Evolutionary conservation across 2,113 vertebrate species (phyloP), one percentile per base, ranked within the genome.

Genomic region (Sander vitreus): DNA sequence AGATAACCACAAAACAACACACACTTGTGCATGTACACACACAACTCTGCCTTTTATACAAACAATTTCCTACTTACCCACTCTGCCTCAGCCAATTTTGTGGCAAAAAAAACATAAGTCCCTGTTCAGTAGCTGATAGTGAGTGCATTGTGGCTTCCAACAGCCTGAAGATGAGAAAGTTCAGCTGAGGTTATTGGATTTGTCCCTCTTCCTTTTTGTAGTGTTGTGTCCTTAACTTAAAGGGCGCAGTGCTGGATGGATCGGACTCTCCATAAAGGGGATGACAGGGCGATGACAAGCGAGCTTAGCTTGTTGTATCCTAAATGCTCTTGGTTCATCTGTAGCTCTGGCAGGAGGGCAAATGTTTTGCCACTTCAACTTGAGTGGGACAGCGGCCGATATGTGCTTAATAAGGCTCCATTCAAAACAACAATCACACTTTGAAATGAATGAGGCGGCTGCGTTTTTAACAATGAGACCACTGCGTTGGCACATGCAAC

Each of bases 141-240:
- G 63, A 72, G 36, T 14, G 69, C 47, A 80, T 80, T 25, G 72
- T 76, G 63, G 76, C 81, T 60, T 76, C 83, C 71, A 79, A 81
- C 58, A 59, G 88, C 81, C 73, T 72, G 58, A 21, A 88, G 89
- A 90, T 48, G 72, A 85, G 48, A 53, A 62, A 81, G 81, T 89
- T 94, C 75, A 82, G 19, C 59, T 47, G 63, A 90, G 85, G 86
- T 81, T 86, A 81, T 80, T 64, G 76, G 85, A 91, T 91, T 84
- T 86, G 66, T 55, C 4, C 19, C 57, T 71, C 33, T 62, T 51
- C 72, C 74, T 81, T 78, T 91, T 33, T 86, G 57, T 78, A 60
- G 80, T 64, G 78, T 70, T 5, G 36, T 45, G 73, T 85, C 54
- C 68, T 86, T 43, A 75, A 80, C 84, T 43, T 50, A 51, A 5